Base-by-base conservation (phyloP, 2,113 vertebrate species). In the Triplophysa dalaica region DNA sequence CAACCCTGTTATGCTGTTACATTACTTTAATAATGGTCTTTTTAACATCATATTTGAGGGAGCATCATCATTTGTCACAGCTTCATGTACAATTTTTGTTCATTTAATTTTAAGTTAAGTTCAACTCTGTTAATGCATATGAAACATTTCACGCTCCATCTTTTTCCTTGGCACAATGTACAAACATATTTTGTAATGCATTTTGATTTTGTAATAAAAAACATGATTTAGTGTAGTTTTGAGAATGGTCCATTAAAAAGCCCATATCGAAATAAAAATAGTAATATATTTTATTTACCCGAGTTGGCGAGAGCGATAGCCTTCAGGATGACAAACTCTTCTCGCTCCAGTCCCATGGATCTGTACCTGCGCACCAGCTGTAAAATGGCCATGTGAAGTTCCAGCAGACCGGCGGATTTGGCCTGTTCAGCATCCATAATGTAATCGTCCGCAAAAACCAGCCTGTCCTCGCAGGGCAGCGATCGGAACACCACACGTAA, bases 271-370 rank as follows among this genome's bases (percentile, higher is more conserved):
- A 52, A 5, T 4, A 2, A 13, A 52, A 52, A 29, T 29, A 29
- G 0, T 1, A 3, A 29, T 29, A 29, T 52, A 16, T 17, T 52
- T 56, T 52, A 48, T 29, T 52, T 81, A 99, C 97, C 97, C 92
- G 97, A 98, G 94, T 99, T 99, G 86, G 95, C 96, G 68, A 99
- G 96, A 19, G 97, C 96, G 70, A 99, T 98, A 70, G 97, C 97
- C 92, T 99, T 99, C 88, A 99, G 95, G 83, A 97, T 94, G 87
- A 99, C 96, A 84, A 99, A 98, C 87, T 99, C 97, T 92, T 98
- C 96, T 78, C 95, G 98, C 89, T 99, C 96, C 80, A 99, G 91
- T 83, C 95, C 94, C 94, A 99, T 96, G 88, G 91, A 92, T 89
- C 96, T 97, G 88, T 95, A 99, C 86, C 96, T 98, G 91, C 96